Evolutionary conservation across 2,113 vertebrate species (phyloP).

Genomic region (Chaetorhynchus papuensis): DNA sequence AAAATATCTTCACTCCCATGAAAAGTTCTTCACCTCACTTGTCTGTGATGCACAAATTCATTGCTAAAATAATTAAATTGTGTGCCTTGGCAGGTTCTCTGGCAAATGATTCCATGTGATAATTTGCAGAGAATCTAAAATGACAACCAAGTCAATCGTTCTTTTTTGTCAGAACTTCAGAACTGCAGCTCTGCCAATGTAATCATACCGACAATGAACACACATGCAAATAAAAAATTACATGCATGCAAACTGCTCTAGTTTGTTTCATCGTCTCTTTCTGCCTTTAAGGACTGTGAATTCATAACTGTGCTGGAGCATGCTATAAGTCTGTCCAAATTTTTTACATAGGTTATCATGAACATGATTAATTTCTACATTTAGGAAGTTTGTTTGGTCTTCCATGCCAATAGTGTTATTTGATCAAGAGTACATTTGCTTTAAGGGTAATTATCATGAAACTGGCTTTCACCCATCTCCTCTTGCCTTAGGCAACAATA

Average conservation of each 20-base stretch:
- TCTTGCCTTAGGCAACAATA: not conserved
- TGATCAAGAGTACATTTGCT: not conserved
- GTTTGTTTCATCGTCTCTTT: not conserved
- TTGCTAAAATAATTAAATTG: not conserved
- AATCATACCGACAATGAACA: not conserved
- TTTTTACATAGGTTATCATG: not conserved
- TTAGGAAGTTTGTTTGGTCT: not conserved
- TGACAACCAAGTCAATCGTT: not conserved
- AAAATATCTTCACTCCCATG: not conserved
- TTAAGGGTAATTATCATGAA: not conserved
- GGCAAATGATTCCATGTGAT: not conserved
- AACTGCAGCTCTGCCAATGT: not conserved
- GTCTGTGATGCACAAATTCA: conserved; percentile 5
- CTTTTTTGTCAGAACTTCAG: not conserved
- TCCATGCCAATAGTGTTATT: not conserved
- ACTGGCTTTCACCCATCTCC: not conserved
- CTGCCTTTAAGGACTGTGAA: not conserved
- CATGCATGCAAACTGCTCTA: not conserved
- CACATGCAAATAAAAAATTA: not conserved
- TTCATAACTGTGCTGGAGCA: not conserved
- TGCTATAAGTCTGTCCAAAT: not conserved
- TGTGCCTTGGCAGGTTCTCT: not conserved
- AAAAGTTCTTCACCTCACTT: not conserved
- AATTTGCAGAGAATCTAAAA: not conserved
- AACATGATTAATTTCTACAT: not conserved